Percentiles rank a stretch among this genome's conserved stretches.
phyloP scores from a whole-genome alignment of 2,113 vertebrate genomes.

The Vulpes vulpes region DNA sequence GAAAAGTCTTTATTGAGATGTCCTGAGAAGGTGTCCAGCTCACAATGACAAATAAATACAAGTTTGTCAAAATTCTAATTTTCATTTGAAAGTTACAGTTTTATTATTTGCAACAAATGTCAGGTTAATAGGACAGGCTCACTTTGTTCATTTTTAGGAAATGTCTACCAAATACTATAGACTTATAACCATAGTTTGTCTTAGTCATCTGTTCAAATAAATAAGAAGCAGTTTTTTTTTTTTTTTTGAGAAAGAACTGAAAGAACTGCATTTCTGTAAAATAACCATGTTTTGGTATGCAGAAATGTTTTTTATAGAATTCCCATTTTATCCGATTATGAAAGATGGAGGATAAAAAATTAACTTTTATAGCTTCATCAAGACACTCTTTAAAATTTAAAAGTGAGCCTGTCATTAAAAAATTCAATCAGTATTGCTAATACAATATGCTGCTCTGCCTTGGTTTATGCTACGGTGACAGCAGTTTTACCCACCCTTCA shows the following conservation, averaged over 20 bases:
- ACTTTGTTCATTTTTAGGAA: slow-evolving; percentile 43
- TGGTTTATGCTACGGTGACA: neutral
- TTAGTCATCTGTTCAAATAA: slow-evolving; percentile 9
- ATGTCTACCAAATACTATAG: neutral
- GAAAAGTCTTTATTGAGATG: neutral
- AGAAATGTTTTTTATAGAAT: neutral
- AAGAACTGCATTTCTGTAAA: slow-evolving; percentile 26
- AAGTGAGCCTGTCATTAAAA: neutral
- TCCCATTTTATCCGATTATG: neutral
- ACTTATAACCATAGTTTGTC: slow-evolving; percentile 18
- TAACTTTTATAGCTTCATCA: neutral
- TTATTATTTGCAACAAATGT: slow-evolving; percentile 56
- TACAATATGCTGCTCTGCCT: neutral
- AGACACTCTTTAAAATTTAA: neutral
- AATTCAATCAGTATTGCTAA: neutral
- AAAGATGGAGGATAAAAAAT: neutral
- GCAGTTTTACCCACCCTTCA: neutral
- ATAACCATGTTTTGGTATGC: neutral
- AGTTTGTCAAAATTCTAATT: slow-evolving; percentile 28
- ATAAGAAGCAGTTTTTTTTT: neutral
- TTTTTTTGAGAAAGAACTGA: neutral
- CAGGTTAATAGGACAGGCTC: slow-evolving; percentile 23
- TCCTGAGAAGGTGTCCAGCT: neutral
- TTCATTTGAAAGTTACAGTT: slow-evolving; percentile 34
- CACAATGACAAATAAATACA: slow-evolving; percentile 9